Base-by-base conservation (phyloP, 2,113 vertebrate species). In the Clinocottus analis region DNA sequence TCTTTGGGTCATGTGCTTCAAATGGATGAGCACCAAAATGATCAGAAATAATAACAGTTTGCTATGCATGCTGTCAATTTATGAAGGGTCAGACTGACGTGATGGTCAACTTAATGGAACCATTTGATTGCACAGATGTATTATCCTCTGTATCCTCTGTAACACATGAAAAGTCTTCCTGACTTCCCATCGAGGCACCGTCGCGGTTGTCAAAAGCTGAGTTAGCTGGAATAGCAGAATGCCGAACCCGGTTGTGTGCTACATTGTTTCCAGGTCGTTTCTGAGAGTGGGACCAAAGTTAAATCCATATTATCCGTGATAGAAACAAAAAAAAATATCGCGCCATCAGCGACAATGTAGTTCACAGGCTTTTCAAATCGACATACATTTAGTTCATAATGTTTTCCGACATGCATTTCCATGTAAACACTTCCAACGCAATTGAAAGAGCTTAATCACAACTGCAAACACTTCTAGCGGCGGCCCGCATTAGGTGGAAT, bases 161-260 rank as follows among this genome's bases (percentile, higher is more conserved):
- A 39, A 13, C 37, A 25, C 35, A 25, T 61, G 16, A 2, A 56
- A 37, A 39, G 16, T 23, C n/a, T n/a, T n/a, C n/a, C n/a, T n/a
- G n/a, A n/a, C n/a, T n/a, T n/a, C n/a, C n/a, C n/a, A n/a, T n/a
- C n/a, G n/a, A n/a, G n/a, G n/a, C n/a, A n/a, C n/a, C n/a, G n/a
- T n/a, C n/a, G n/a, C n/a, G n/a, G 83, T 59, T 78, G 66, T 62
- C 69, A 35, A 75, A 78, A 47, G 70, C 47, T 87, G 70, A 84
- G 77, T 88, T 70, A 77, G 47, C 39, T 10, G n/a, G n/a, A n/a
- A n/a, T n/a, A n/a, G n/a, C n/a, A n/a, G n/a, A n/a, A n/a, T n/a
- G n/a, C n/a, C n/a, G n/a, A n/a, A n/a, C n/a, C n/a, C n/a, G n/a
- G n/a, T n/a, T n/a, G n/a, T 74, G 80, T 51, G 35, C 67, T 43